These are phyloP conservation scores for Phaethon lepturus DNA, from an alignment of 2,113 vertebrate species.

Conservation along the genomic window DNA sequence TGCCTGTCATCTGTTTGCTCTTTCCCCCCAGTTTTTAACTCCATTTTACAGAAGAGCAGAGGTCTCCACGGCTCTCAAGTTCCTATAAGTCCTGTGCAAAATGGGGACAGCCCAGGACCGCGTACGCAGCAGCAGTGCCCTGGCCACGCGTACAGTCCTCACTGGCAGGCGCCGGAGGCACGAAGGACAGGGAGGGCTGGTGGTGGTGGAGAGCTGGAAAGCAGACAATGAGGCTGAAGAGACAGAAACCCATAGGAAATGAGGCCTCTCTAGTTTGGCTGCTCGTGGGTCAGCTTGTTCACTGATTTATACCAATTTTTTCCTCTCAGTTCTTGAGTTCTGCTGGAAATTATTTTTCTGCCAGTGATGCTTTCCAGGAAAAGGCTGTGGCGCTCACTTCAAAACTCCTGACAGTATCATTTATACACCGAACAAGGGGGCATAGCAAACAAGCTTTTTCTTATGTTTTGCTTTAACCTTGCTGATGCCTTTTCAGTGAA, in stretches of 20 bases:
- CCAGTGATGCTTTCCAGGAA: constrained; percentile 21
- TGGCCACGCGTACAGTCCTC: rapidly evolving
- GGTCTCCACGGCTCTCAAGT: background rate
- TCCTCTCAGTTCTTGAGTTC: background rate
- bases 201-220: background rate
- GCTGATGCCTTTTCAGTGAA: background rate
- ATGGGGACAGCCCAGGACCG: rapidly evolving
- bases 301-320: background rate
- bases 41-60: background rate
- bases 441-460: background rate
- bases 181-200: rapidly evolving
- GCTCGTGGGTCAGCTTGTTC: background rate
- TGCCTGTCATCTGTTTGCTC: constrained; percentile 14
- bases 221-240: background rate
- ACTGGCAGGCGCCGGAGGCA: background rate
- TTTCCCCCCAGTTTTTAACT: background rate
- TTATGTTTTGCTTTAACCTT: constrained; percentile 20
- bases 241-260: constrained; percentile 6
- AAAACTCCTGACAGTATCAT: background rate
- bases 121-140: rapidly evolving
- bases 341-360: background rate
- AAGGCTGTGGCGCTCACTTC: background rate
- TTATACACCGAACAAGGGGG: background rate
- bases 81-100: background rate
- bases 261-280: background rate